Evolutionary conservation across 2,113 vertebrate genomes (phyloP), one percentile per base, ranked within the genome.

Genomic region (Rhegmatorhina hoffmannsi): DNA sequence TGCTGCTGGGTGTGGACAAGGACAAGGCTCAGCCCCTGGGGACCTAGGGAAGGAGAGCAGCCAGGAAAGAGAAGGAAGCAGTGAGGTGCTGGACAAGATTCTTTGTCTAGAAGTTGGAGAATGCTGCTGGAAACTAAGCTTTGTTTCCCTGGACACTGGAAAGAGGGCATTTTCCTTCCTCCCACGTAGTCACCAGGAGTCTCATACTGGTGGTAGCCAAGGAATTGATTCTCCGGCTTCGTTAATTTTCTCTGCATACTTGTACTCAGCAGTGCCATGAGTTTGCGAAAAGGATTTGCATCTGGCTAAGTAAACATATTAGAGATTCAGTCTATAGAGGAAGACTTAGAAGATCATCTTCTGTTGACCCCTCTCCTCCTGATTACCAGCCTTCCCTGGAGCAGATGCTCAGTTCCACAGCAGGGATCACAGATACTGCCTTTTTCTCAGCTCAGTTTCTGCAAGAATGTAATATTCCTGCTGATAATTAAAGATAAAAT

Each of bases 241-340:
- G 63, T 90, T 88, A 84, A 88, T 86, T 95, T 91, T 83, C 75
- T 90, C 67, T 2, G 3, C 1, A 0, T 76, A 53, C 79, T 90
- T 94, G 76, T 75, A 46, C 23, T 64, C 64, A n/a, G 72, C 82
- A 74, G 55, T 70, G 63, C 75, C 64, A 52, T 8, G 64, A 69
- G 85, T 94, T 74, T 93, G 78, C 0, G 5, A 77, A 90, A 88
- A 70, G 75, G 79, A 93, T 96, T 92, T 92, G 52, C 88, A 84
- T 87, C 83, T 90, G 90, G 76, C 56, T 93, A 64, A 87, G 90
- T 90, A 96, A 96, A 95, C 62, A 92, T 67, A 94, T 92, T 94
- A 96, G 64, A 87, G 64, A 93, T 90, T 90, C 79, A 75, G 79
- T 84, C 79, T 93, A 21, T 28, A 90, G 64, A 88, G 62, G 49